These are phyloP conservation scores for Leptoclinus maculatus DNA, from an alignment of 2,797 vertebrate genomes.

Conservation along the genomic window DNA sequence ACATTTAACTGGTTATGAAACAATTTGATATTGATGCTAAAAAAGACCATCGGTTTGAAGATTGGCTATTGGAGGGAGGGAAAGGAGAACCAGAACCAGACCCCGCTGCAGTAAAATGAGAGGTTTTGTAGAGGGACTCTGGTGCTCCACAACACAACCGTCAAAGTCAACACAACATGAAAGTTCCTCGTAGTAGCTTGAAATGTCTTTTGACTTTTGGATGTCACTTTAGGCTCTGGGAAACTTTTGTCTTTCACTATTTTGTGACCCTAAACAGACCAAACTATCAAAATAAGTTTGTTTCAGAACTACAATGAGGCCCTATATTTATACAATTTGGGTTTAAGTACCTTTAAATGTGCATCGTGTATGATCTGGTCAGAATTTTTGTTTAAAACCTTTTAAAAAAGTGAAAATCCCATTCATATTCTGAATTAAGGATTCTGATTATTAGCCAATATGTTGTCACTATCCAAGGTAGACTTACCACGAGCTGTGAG, in stretches of 20 bases:
- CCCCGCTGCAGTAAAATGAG: no score
- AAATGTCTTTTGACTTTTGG: no score
- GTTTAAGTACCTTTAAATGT: background rate
- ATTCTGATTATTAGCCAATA: background rate
- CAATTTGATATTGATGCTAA: no score
- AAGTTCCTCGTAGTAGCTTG: no score
- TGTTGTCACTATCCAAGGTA: no score
- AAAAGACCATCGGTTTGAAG: background rate
- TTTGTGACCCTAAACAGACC: background rate
- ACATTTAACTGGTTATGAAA: background rate
- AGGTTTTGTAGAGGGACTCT: no score
- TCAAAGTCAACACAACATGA: no score
- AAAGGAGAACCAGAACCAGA: no score
- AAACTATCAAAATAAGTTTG: background rate
- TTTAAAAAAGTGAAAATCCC: background rate
- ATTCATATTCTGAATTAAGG: background rate
- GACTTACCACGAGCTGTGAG: background rate
- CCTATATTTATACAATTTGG: background rate
- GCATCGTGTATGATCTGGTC: background rate
- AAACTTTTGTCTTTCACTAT: background rate
- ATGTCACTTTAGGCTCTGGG: no score
- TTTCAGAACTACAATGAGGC: background rate
- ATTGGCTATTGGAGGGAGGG: background rate
- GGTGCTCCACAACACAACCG: no score
- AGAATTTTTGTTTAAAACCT: no score